phyloP scores from a whole-genome alignment of 2,113 vertebrate species.

The Sisor rabdophorus region DNA sequence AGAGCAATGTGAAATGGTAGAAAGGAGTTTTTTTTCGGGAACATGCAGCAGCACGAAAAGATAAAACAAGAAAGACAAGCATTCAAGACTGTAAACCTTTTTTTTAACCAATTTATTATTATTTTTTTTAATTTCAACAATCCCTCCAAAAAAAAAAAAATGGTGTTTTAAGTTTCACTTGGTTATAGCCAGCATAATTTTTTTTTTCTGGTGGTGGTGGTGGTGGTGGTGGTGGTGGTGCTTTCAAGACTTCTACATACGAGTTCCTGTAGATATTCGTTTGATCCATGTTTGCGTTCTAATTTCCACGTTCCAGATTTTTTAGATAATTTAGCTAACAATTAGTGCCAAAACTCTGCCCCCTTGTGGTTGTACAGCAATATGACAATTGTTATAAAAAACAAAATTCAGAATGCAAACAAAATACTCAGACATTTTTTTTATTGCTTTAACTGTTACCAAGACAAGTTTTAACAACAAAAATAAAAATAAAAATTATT shows the following conservation, averaged over 20 bases:
- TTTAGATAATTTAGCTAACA: not conserved
- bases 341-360: not conserved
- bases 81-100: not conserved
- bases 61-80: not conserved
- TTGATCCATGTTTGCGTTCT: not conserved
- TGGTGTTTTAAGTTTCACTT: too few species aligned
- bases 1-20: not conserved
- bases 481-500: conserved; percentile 90
- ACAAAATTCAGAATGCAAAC: not conserved
- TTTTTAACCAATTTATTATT: not conserved
- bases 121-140: not conserved
- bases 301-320: not conserved
- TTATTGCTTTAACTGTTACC: conserved; percentile 98
- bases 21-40: not conserved
- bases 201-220: too few species aligned
- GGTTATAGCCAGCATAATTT: too few species aligned
- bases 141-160: not conserved
- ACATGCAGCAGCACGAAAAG: not conserved
- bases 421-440: conserved; percentile 53
- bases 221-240: too few species aligned
- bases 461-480: conserved; percentile 96
- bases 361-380: conserved; percentile 7
- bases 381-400: not conserved
- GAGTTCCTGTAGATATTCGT: too few species aligned
- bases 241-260: not conserved